phyloP scores from a whole-genome alignment of 2,888 invertebrate species.

The Athalia cordata region DNA sequence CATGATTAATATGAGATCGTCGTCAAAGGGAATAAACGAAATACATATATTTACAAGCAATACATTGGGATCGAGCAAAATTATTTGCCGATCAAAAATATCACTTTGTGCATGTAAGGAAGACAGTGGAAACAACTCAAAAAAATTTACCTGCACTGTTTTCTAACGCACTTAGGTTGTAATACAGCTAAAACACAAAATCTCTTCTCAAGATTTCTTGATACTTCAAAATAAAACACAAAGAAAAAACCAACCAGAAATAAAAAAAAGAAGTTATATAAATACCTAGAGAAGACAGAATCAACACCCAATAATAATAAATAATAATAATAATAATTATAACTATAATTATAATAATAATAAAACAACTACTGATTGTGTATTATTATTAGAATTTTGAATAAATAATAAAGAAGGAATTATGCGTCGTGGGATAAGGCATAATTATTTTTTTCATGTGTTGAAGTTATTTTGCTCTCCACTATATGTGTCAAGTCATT shows the following conservation, averaged over 20 bases:
- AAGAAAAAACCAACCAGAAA: not conserved
- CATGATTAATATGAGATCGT: constrained; percentile 10
- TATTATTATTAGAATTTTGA: constrained; percentile 12
- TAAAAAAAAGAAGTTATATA: not conserved
- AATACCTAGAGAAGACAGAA: not conserved
- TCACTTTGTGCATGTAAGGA: not conserved
- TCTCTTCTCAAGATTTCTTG: constrained; percentile 31
- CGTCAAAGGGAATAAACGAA: not conserved
- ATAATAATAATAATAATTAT: not conserved
- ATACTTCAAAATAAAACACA: constrained; percentile 8
- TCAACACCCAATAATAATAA: not conserved
- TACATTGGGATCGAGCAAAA: constrained; percentile 12
- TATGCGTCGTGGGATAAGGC: constrained; percentile 50
- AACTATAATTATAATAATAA: not conserved
- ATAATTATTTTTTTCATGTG: constrained; percentile 52
- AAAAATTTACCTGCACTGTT: constrained; percentile 31
- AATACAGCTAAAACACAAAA: constrained; percentile 24
- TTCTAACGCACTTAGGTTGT: constrained; percentile 42
- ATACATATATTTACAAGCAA: constrained; percentile 9
- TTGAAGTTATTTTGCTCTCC: constrained; percentile 55
- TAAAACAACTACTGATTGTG: constrained; percentile 9
- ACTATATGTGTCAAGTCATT: constrained; percentile 54
- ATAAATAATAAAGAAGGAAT: constrained; percentile 45
- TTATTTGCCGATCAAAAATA: constrained; percentile 5
- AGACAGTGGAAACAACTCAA: not conserved